phyloP scores from a whole-genome alignment of 2,888 invertebrate genomes.

The Drosophila demipolita region DNA sequence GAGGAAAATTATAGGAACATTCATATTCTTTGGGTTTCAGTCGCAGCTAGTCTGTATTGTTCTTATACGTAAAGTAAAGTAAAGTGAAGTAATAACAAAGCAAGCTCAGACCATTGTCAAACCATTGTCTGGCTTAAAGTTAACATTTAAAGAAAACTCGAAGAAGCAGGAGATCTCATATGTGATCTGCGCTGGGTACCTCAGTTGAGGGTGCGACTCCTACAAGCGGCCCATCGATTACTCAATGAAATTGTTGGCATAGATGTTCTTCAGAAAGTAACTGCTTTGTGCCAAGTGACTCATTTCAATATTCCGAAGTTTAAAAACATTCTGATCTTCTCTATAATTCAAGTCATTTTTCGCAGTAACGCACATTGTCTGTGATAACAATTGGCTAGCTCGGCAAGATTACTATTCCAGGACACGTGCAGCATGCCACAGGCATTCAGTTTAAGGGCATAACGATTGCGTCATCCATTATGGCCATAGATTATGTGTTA shows the following conservation, averaged over 20 bases:
- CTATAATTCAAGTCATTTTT: not conserved
- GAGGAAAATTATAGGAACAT: constrained; percentile 40
- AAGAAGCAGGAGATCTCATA: not conserved
- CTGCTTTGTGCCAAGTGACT: not conserved
- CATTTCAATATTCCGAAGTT: not conserved
- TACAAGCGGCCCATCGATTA: constrained; percentile 36
- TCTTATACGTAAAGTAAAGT: rapidly evolving
- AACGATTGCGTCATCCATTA: constrained; percentile 53
- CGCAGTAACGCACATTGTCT: not conserved
- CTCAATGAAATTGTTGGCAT: constrained; percentile 22
- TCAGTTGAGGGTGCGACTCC: constrained; percentile 9
- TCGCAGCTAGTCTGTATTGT: not conserved
- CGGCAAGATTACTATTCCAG: constrained; percentile 40
- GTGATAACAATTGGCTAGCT: constrained; percentile 33
- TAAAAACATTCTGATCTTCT: not conserved
- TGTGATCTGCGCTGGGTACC: not conserved
- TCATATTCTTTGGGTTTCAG: constrained; percentile 6
- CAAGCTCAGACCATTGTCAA: constrained; percentile 25
- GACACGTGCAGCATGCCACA: constrained; percentile 28
- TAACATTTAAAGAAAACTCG: not conserved
- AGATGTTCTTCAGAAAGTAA: constrained; percentile 26
- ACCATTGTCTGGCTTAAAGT: constrained; percentile 10
- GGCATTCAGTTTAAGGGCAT: constrained; percentile 23
- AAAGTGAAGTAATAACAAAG: constrained; percentile 49
- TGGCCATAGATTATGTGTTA: constrained; percentile 27